These are phyloP conservation scores for Limnephilus marmoratus DNA, from an alignment of 2,888 invertebrate species.

Conservation along the genomic window DNA sequence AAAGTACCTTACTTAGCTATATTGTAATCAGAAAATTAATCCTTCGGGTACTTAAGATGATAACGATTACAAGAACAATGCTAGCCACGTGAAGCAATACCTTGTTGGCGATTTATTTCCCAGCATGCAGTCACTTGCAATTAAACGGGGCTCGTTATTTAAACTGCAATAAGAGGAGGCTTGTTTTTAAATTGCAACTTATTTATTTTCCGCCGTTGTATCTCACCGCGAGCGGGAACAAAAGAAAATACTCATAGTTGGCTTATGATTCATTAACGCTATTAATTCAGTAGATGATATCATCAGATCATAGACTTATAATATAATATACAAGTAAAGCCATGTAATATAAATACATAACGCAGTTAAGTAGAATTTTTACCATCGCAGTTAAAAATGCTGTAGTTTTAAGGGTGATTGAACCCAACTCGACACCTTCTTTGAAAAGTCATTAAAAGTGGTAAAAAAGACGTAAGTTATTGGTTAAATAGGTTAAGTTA, in stretches of 20 bases:
- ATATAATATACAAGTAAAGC: not conserved
- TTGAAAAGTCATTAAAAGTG: no score
- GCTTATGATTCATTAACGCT: constrained; percentile 16
- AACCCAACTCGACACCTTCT: no score
- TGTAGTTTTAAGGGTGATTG: no score
- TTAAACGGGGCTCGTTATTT: constrained; percentile 17
- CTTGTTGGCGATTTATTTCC: constrained; percentile 49
- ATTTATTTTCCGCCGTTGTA: constrained; percentile 17
- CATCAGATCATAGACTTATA: not conserved
- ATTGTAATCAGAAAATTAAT: constrained; percentile 2
- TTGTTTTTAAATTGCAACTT: constrained; percentile 41
- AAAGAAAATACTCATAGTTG: not conserved
- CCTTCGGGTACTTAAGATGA: not conserved
- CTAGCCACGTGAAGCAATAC: not conserved
- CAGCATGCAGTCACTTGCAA: constrained; percentile 50
- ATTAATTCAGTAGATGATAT: constrained; percentile 19
- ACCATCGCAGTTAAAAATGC: no score
- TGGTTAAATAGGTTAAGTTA: no score
- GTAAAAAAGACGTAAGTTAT: no score
- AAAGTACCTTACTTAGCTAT: not conserved
- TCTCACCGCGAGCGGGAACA: constrained; percentile 34
- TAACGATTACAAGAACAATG: not conserved
- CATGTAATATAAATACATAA: not conserved
- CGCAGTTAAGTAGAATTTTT: not conserved
- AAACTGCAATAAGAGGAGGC: constrained; percentile 18